phyloP scores from a whole-genome alignment of 2,113 vertebrate species.

The Pica pica region DNA sequence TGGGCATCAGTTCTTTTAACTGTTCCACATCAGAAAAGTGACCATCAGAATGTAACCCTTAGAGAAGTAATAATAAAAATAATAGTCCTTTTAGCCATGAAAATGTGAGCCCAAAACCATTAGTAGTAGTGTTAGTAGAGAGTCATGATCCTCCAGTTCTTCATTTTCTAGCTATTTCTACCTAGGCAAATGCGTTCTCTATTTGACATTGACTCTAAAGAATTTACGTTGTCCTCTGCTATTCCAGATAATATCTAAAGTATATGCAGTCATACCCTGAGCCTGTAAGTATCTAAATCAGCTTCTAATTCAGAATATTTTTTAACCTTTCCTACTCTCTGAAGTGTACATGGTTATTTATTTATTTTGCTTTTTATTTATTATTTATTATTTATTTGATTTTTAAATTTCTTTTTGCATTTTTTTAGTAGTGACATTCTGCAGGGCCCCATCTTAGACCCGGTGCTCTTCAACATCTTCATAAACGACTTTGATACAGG shows the following conservation, averaged over 20 bases:
- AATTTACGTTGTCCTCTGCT: neutral
- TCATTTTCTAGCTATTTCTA: neutral
- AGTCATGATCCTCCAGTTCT: neutral
- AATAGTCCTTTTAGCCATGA: neutral
- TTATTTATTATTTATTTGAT: neutral
- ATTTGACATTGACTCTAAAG: neutral
- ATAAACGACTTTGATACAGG: accelerated
- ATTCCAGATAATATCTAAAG: neutral
- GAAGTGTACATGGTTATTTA: neutral
- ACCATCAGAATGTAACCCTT: neutral
- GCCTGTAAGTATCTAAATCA: neutral
- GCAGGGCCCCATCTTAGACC: neutral
- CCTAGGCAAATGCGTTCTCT: neutral
- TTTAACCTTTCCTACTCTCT: neutral
- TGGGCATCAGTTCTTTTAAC: neutral
- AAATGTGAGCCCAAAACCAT: neutral
- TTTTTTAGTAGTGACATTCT: neutral
- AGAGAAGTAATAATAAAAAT: neutral
- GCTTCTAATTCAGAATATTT: neutral
- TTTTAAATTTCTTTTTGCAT: neutral
- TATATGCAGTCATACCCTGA: neutral
- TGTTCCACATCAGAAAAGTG: neutral
- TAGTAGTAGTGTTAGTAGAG: neutral
- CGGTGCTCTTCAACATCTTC: neutral
- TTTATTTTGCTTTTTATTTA: neutral